phyloP scores from a whole-genome alignment of 2,888 invertebrate species.

The Eilema sororculum region DNA sequence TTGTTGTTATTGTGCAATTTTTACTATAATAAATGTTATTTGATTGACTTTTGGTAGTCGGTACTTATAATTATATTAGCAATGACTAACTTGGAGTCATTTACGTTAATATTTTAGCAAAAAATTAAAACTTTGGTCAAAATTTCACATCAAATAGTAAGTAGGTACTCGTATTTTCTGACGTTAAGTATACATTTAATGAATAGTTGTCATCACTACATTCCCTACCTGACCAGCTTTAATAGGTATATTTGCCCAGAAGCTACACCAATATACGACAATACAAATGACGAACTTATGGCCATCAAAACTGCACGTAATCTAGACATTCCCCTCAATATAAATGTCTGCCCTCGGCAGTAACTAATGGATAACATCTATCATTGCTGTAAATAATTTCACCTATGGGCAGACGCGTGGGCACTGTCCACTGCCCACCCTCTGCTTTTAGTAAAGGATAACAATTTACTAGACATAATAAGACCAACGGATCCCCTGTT shows the following conservation, averaged over 20 bases:
- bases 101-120: too few species aligned
- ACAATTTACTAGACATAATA: constrained; percentile 2
- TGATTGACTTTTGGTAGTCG: too few species aligned
- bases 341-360: constrained; percentile 32
- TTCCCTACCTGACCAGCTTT: too few species aligned
- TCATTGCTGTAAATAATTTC: constrained; percentile 41
- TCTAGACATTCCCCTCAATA: constrained; percentile 49
- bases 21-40: too few species aligned
- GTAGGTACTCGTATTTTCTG: too few species aligned
- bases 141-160: too few species aligned
- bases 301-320: constrained; percentile 39
- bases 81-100: too few species aligned
- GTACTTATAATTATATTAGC: too few species aligned
- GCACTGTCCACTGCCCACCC: background rate
- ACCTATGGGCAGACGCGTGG: constrained; percentile 24
- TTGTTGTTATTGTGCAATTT: too few species aligned
- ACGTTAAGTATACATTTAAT: too few species aligned
- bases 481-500: background rate
- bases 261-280: constrained; percentile 3
- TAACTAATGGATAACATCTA: constrained; percentile 34
- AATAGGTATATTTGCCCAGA: background rate
- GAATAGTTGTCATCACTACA: too few species aligned
- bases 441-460: background rate
- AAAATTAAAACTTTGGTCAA: too few species aligned
- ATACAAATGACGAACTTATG: constrained; percentile 22